phyloP scores from a whole-genome alignment of 1,140 invertebrate genomes.

The Drosophila saltans region DNA sequence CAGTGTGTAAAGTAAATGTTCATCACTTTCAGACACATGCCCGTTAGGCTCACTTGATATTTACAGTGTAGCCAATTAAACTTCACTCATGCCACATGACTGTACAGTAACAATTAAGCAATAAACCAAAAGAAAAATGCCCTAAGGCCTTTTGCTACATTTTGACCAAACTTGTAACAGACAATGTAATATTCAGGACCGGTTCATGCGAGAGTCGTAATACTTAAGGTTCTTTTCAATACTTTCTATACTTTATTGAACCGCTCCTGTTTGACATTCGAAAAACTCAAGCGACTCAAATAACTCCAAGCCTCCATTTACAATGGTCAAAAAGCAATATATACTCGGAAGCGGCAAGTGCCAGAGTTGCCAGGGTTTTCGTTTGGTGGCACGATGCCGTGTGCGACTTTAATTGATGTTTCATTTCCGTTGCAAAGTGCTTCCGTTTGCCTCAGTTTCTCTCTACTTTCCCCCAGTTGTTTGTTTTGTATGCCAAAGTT shows the following conservation, averaged over 20 bases:
- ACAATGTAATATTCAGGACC: background rate
- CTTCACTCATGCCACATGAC: constrained; percentile 44
- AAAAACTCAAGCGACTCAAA: too few species aligned
- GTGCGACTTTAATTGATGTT: constrained; percentile 82
- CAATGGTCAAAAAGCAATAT: constrained; percentile 43
- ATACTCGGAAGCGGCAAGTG: constrained; percentile 21
- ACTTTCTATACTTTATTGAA: background rate
- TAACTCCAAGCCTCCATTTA: background rate
- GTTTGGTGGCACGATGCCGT: constrained; percentile 25
- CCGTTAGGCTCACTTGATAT: constrained; percentile 16
- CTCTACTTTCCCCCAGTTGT: constrained; percentile 56
- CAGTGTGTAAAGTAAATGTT: background rate
- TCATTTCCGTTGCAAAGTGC: constrained; percentile 82
- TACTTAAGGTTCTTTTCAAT: too few species aligned
- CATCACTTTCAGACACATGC: constrained; percentile 20
- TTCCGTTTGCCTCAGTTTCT: constrained; percentile 71
- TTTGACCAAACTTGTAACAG: constrained; percentile 20
- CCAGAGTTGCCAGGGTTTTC: constrained; percentile 25
- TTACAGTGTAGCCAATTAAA: constrained; percentile 46
- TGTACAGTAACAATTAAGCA: constrained; percentile 58
- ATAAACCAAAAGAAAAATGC: constrained; percentile 57
- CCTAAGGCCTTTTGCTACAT: constrained; percentile 36
- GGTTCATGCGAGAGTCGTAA: background rate
- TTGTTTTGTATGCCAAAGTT: constrained; percentile 53
- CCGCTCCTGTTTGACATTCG: background rate